Percentiles rank a stretch among this genome's conserved stretches.
phyloP scores from a whole-genome alignment of 2,113 vertebrate species.

The Cyanoderma ruficeps region DNA sequence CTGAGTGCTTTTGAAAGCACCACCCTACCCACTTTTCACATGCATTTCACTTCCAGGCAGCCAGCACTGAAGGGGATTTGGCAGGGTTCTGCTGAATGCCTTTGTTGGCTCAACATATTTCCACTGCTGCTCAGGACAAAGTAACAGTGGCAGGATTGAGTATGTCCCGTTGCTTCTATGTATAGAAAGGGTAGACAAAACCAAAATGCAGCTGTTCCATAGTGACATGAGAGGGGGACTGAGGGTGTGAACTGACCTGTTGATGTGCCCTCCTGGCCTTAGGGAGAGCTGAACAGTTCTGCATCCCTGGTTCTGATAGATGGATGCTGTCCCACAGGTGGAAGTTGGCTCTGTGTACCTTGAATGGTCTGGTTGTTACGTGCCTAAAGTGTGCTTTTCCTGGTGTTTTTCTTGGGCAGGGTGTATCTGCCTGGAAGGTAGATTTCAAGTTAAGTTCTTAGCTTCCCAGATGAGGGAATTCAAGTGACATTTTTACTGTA shows the following conservation, averaged over 20 bases:
- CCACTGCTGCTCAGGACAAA: conserved; percentile 19
- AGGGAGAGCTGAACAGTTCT: not conserved
- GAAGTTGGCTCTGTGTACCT: not conserved
- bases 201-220: not conserved
- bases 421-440: not conserved
- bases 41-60: not conserved
- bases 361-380: not conserved
- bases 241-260: not conserved
- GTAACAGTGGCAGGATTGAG: not conserved
- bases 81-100: conserved; percentile 8
- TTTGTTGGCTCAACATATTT: conserved; percentile 35
- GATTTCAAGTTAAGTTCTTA: not conserved
- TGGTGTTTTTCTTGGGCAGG: not conserved
- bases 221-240: not conserved
- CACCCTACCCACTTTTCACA: not conserved
- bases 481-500: not conserved
- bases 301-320: not conserved
- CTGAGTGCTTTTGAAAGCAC: not conserved
- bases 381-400: not conserved
- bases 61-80: not conserved
- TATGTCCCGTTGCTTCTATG: conserved; percentile 29
- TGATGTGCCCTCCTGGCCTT: not conserved
- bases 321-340: not conserved
- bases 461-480: not conserved
- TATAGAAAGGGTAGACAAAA: conserved; percentile 26